Base-by-base conservation (phyloP, 2,888 invertebrate genomes). In the Drosophila nr. perissopoda region DNA sequence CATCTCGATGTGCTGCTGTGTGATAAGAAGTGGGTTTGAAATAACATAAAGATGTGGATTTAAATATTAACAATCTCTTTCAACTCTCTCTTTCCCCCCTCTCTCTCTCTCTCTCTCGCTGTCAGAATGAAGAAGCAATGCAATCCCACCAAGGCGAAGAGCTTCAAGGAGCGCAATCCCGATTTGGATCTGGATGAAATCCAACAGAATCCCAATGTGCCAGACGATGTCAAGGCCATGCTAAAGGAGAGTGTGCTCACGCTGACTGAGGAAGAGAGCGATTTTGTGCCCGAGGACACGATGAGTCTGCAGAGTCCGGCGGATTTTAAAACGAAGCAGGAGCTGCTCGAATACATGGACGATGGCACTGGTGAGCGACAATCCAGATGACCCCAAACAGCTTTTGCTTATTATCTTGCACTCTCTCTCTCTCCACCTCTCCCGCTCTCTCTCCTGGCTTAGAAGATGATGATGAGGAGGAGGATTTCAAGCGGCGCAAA, bases 1-100 rank as follows among this genome's bases (percentile, higher is more conserved):
- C 96, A 96, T 31, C 95, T 96, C 91, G 97, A 97, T 91, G 95
- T 97, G 57, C 49, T 79, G 57, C 92, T 97, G 42, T 97, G 96
- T 91, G 97, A 96, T 90, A 97, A 96, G 88, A 96, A 96, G 93
- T 95, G 94, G 89, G 94, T 95, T 0, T 11, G 11, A n/a, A 3
- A 31, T n/a, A 13, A 6, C 8, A 13, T 5, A 18, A 10, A 6
- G 10, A 2, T 10, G 7, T 25, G 4, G 13, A 18, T 36, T 33
- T 21, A 1, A 31, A 25, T 46, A 21, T 42, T 34, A 31, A 40
- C 27, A n/a, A 27, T 18, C 18, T 36, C 18, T 34, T 11, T 3
- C 18, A 18, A 27, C 52, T 29, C 1, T 27, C n/a, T 31, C 16
- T 46, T 25, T 6, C 3, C 10, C 16, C 8, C 4, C 13, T 21